Conservation (phyloP, 2,113 vertebrate species). For the Sardina pilchardus region DNA sequence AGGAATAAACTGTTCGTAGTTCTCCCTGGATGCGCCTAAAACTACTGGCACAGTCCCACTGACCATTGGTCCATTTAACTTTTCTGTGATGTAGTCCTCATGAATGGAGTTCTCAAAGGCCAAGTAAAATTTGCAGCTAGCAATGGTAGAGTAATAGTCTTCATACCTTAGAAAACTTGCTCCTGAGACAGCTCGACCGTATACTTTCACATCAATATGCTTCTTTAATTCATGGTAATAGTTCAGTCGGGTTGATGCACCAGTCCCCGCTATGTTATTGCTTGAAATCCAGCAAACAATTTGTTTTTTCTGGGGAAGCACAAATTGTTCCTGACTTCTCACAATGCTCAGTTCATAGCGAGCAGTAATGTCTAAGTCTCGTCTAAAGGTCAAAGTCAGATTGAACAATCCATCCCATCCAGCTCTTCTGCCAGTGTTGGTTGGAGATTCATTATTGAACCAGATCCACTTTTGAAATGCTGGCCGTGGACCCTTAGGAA, state of each 20-base stretch:
- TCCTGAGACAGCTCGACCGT: slow-evolving; percentile 70
- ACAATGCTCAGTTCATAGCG: slow-evolving; percentile 80
- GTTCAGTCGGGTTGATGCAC: slow-evolving; percentile 76
- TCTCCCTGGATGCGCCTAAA: slow-evolving; percentile 83
- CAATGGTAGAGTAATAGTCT: slow-evolving; percentile 78
- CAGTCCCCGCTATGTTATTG: slow-evolving; percentile 62
- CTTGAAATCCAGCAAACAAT: slow-evolving; percentile 87
- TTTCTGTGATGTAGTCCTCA: slow-evolving; percentile 86
- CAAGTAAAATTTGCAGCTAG: slow-evolving; percentile 85
- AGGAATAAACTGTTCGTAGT: slow-evolving; percentile 84
- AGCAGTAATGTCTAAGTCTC: slow-evolving; percentile 82
- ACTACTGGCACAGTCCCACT: slow-evolving; percentile 83
- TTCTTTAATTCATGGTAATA: slow-evolving; percentile 82
- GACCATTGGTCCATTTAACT: slow-evolving; percentile 81
- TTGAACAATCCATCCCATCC: slow-evolving; percentile 57
- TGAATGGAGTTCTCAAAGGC: slow-evolving; percentile 87
- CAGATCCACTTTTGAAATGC: slow-evolving; percentile 84
- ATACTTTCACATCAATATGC: slow-evolving; percentile 78
- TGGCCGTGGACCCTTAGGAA: slow-evolving; percentile 75
- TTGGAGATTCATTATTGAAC: slow-evolving; percentile 82
- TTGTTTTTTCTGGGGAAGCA: slow-evolving; percentile 81
- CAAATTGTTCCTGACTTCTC: slow-evolving; percentile 71
- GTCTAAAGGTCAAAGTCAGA: slow-evolving; percentile 77
- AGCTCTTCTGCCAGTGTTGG: slow-evolving; percentile 75
- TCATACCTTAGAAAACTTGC: slow-evolving; percentile 70